A percentile compares a stretch with the other conserved stretches of the same genome.
Evolutionary conservation across 2,113 vertebrate species (phyloP).

Genomic region (Emydura subglobosa): DNA sequence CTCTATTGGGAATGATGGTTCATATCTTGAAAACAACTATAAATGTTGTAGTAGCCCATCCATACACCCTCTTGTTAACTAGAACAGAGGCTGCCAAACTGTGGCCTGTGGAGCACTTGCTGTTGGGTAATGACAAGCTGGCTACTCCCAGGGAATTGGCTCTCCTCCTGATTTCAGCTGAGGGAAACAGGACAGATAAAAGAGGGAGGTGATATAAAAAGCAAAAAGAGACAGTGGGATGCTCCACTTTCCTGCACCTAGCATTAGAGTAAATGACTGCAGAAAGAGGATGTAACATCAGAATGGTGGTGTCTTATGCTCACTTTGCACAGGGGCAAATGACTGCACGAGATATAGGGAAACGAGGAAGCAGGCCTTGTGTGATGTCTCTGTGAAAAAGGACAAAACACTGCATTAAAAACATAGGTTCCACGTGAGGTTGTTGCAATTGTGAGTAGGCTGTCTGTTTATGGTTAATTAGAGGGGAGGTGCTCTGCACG

Average conservation of each 20-base stretch:
- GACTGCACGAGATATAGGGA: not conserved
- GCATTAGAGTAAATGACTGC: not conserved
- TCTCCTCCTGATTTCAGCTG: not conserved
- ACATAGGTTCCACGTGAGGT: rapidly evolving
- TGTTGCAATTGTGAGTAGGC: not conserved
- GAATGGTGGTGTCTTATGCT: not conserved
- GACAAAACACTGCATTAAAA: not conserved
- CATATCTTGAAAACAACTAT: not conserved
- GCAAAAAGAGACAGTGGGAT: not conserved
- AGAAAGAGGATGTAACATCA: not conserved
- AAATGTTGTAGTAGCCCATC: not conserved
- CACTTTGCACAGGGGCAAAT: not conserved
- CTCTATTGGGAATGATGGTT: not conserved
- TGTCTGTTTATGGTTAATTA: not conserved
- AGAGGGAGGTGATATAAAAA: not conserved
- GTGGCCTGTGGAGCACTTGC: not conserved
- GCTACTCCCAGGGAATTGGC: not conserved
- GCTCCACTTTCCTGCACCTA: not conserved
- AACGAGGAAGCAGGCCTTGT: not conserved
- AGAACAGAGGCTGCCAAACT: not conserved
- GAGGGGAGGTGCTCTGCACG: not conserved
- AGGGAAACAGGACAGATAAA: not conserved
- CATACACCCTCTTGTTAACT: not conserved
- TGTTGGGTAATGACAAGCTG: not conserved
- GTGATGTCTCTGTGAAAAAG: not conserved